These are phyloP conservation scores for Volucella bombylans DNA, from an alignment of 2,888 invertebrate species.

Conservation along the genomic window DNA sequence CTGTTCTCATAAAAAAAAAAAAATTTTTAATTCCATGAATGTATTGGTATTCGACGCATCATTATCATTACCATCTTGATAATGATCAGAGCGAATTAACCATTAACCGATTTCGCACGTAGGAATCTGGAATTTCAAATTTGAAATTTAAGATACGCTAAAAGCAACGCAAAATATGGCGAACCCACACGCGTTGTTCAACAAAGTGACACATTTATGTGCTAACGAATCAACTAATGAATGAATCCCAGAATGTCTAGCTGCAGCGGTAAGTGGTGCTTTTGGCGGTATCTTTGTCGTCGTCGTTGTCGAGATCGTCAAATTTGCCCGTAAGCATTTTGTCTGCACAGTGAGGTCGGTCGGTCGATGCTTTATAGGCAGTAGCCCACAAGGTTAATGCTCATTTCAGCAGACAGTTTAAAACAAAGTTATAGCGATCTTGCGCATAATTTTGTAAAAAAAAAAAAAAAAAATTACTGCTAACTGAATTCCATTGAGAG, in stretches of 20 bases:
- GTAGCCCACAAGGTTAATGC: constrained; percentile 42
- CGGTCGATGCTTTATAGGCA: neutral
- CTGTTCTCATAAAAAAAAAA: constrained; percentile 5
- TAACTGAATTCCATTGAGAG: constrained; percentile 58
- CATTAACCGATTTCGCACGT: constrained; percentile 59
- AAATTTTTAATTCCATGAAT: constrained; percentile 20
- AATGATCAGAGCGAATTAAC: constrained; percentile 23
- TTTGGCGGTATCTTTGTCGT: neutral
- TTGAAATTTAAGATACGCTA: constrained; percentile 10
- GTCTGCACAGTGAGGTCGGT: constrained; percentile 55
- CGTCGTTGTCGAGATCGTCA: neutral
- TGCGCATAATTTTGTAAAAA: constrained; percentile 36
- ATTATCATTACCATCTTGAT: constrained; percentile 22
- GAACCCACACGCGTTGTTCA: constrained; percentile 34
- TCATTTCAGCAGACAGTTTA: constrained; percentile 34
- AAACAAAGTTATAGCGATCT: neutral
- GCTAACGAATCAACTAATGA: neutral
- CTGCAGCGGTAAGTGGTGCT: neutral
- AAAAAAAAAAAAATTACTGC: constrained; percentile 38
- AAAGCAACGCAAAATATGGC: neutral
- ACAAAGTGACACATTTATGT: constrained; percentile 13
- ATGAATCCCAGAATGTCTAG: constrained; percentile 47
- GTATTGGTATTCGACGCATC: constrained; percentile 52
- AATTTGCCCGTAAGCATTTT: constrained; percentile 47
- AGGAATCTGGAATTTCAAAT: constrained; percentile 31